phyloP scores from a whole-genome alignment of 2,888 invertebrate genomes.

The Lapara coniferarum region DNA sequence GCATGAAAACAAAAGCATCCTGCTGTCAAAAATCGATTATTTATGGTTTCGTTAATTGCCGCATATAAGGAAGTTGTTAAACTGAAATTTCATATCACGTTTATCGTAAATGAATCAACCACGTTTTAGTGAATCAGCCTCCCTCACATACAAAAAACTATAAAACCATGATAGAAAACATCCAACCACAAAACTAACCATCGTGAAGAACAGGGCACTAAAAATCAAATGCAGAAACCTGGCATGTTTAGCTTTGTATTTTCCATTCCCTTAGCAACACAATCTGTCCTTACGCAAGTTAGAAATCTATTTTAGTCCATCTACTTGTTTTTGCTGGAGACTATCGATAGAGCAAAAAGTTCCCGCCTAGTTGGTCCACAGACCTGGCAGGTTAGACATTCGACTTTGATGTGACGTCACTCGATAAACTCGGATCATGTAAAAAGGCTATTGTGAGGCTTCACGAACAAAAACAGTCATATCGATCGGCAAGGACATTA shows the following conservation, averaged over 20 bases:
- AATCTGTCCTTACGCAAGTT: constrained; percentile 8
- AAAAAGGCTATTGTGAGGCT: constrained; percentile 62
- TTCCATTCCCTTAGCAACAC: constrained; percentile 7
- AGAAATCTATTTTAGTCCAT: constrained; percentile 7
- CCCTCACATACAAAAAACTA: background rate
- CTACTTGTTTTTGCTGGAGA: background rate
- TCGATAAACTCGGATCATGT: constrained; percentile 22
- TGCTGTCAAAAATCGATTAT: too few relatives aligned
- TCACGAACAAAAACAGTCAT: constrained; percentile 58
- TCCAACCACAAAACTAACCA: background rate
- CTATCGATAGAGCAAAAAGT: constrained; percentile 11
- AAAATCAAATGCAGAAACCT: background rate
- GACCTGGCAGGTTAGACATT: background rate
- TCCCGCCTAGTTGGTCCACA: constrained; percentile 6
- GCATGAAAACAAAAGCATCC: too few relatives aligned
- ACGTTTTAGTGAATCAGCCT: too few relatives aligned
- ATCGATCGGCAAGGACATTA: constrained; percentile 58
- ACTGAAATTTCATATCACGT: too few relatives aligned
- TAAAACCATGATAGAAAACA: background rate
- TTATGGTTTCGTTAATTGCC: too few relatives aligned
- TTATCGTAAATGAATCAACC: too few relatives aligned
- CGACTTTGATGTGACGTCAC: constrained; percentile 22
- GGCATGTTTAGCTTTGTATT: background rate
- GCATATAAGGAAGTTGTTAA: background rate
- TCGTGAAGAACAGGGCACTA: background rate